Evolutionary conservation across 2,113 vertebrate genomes (phyloP).

Genomic region (Strix aluco): DNA sequence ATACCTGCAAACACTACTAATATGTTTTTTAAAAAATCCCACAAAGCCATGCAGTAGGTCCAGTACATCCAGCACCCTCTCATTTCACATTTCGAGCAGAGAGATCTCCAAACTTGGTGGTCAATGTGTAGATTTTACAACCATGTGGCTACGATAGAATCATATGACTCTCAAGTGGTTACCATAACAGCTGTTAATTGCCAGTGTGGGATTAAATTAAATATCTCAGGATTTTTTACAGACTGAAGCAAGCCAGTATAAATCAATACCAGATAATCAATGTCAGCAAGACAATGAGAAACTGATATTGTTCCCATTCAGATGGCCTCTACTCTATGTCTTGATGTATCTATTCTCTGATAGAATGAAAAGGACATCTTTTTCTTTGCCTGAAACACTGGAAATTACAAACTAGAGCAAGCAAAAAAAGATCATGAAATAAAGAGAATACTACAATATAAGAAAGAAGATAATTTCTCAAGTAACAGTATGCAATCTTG

Average conservation of each 20-base stretch:
- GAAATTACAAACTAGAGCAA: background rate
- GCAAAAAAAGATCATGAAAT: background rate
- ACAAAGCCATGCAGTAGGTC: background rate
- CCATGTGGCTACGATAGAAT: background rate
- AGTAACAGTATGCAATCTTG: background rate
- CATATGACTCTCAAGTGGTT: background rate
- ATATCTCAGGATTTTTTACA: background rate
- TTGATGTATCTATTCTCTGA: background rate
- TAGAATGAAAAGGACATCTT: background rate
- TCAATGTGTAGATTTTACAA: background rate
- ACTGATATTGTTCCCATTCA: background rate
- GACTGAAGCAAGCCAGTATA: background rate
- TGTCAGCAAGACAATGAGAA: background rate
- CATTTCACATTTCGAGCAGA: background rate
- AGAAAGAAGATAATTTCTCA: background rate
- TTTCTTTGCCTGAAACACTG: background rate
- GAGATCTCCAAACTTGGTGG: background rate
- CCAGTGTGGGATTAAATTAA: background rate
- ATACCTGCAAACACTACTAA: background rate
- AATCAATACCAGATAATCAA: background rate
- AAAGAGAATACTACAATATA: background rate
- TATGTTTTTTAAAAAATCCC: too few species aligned
- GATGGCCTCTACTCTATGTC: background rate
- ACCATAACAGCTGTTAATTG: background rate
- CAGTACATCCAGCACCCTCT: background rate